A percentile compares a stretch with the other conserved stretches of the same genome.
These are phyloP conservation scores for Lophochroa leadbeateri DNA, from an alignment of 2,113 vertebrate genomes.

Conservation along the genomic window DNA sequence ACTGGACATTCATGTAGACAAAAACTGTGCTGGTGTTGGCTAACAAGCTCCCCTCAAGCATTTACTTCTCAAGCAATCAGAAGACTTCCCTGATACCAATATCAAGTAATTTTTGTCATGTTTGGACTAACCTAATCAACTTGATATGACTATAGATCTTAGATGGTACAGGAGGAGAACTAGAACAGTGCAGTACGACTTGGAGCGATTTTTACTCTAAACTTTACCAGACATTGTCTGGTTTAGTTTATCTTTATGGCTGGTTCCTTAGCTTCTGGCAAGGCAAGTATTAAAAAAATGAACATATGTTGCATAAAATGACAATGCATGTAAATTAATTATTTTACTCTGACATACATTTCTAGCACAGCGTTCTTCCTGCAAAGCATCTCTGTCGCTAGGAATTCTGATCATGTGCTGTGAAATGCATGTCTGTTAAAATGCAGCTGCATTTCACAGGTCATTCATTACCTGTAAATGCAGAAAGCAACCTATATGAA, in stretches of 20 bases:
- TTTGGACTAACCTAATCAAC: constrained; percentile 46
- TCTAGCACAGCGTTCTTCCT: not conserved
- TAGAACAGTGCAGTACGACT: constrained; percentile 22
- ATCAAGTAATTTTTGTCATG: not conserved
- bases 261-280: constrained; percentile 73
- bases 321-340: constrained; percentile 75
- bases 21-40: not conserved
- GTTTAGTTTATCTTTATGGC: constrained; percentile 71
- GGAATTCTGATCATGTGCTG: not conserved
- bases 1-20: not conserved
- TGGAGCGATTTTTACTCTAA: constrained; percentile 59
- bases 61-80: not conserved
- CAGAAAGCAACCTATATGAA: not conserved
- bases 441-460: not conserved
- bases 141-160: constrained; percentile 6
- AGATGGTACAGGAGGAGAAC: not conserved
- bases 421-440: not conserved
- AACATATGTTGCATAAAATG: constrained; percentile 77
- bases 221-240: constrained; percentile 72
- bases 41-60: not conserved
- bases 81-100: not conserved
- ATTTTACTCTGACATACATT: constrained; percentile 60
- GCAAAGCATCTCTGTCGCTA: not conserved
- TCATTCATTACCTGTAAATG: not conserved
- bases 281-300: constrained; percentile 72